Evolutionary conservation across 92 coral and sea anemone species (phyloP).

Genomic region (Muricea muricata): DNA sequence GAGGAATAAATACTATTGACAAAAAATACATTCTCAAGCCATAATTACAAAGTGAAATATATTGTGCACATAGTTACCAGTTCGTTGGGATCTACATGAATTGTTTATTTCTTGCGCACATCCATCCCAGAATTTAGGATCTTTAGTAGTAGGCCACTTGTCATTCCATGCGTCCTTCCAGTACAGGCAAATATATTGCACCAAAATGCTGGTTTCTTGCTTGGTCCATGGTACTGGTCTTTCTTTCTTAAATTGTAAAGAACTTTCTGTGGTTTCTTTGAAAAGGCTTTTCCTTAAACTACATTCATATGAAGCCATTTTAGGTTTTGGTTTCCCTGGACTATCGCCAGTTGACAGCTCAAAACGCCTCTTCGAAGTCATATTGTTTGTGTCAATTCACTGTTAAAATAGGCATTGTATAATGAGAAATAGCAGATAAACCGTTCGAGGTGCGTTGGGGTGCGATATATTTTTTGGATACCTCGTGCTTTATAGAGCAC

Average conservation of each 20-base stretch:
- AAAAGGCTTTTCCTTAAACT: slow-evolving; percentile 4
- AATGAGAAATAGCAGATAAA: background rate
- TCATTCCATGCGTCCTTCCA: slow-evolving; percentile 61
- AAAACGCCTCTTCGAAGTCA: slow-evolving; percentile 60
- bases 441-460: background rate
- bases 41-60: background rate
- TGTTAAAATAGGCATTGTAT: slow-evolving; percentile 9
- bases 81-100: slow-evolving; percentile 55
- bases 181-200: slow-evolving; percentile 66
- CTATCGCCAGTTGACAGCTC: slow-evolving; percentile 45
- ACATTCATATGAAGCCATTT: slow-evolving; percentile 27
- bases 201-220: slow-evolving; percentile 52
- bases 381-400: background rate
- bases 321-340: slow-evolving; percentile 50
- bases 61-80: slow-evolving; percentile 52
- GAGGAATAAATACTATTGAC: too few species aligned
- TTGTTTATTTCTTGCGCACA: slow-evolving; percentile 69
- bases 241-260: background rate
- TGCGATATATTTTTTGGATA: background rate
- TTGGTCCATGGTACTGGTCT: slow-evolving; percentile 35
- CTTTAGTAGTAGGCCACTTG: slow-evolving; percentile 63
- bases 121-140: slow-evolving; percentile 48
- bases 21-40: background rate
- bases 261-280: background rate
- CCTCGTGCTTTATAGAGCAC: background rate